A percentile compares a stretch with the other conserved stretches of the same genome.
phyloP scores from a whole-genome alignment of 2,797 vertebrate genomes.

The Myripristis jacobus region DNA sequence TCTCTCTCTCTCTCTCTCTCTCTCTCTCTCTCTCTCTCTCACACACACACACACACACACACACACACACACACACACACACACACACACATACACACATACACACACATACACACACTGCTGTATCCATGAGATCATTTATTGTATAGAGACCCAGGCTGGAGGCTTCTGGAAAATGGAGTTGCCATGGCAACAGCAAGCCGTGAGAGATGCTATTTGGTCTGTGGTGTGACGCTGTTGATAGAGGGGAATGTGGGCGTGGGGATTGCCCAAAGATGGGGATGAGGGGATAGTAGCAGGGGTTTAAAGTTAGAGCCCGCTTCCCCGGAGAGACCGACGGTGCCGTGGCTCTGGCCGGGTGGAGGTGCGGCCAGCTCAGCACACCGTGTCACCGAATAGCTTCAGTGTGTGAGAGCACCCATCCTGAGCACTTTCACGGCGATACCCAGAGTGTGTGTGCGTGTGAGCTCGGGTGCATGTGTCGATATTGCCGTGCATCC shows the following conservation, averaged over 20 bases:
- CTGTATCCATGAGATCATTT: slow-evolving; percentile 76
- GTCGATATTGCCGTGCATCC: slow-evolving; percentile 17
- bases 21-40: no score
- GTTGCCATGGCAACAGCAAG: slow-evolving; percentile 87
- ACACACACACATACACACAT: no score
- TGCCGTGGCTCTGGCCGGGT: slow-evolving; percentile 30
- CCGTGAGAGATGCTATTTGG: slow-evolving; percentile 78
- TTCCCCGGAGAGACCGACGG: slow-evolving; percentile 4
- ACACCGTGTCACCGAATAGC: slow-evolving; percentile 27
- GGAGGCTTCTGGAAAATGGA: slow-evolving; percentile 83
- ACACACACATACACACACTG: slow-evolving; percentile 21
- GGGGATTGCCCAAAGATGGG: slow-evolving; percentile 67
- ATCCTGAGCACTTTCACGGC: slow-evolving; percentile 11
- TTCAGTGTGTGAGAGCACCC: slow-evolving; percentile 7
- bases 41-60: no score
- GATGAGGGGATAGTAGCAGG: slow-evolving; percentile 20
- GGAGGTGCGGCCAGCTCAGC: slow-evolving; percentile 19
- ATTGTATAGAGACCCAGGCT: slow-evolving; percentile 77
- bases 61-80: no score
- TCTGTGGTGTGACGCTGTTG: slow-evolving; percentile 70
- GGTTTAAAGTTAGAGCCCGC: slow-evolving; percentile 62
- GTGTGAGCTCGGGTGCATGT: background rate
- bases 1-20: no score
- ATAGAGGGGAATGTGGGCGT: slow-evolving; percentile 56
- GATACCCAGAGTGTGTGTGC: slow-evolving; percentile 1